Conservation (phyloP, 92 coral and sea anemone species). For the Palythoa grandiflora region DNA sequence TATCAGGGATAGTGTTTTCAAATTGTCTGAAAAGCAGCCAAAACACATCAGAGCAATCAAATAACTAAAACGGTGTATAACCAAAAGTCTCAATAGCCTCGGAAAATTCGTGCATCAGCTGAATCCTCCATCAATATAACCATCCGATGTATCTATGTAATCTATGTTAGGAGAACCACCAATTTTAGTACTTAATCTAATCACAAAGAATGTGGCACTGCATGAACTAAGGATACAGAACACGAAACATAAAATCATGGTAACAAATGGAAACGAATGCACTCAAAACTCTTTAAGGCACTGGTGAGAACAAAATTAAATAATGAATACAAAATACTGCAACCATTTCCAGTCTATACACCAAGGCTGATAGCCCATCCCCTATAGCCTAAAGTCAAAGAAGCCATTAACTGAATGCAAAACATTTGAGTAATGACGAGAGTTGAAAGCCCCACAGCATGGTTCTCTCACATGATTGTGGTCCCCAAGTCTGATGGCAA, state of each 20-base stretch:
- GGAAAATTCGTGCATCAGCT: conserved; percentile 1
- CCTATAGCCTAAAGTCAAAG: not conserved
- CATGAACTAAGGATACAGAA: not conserved
- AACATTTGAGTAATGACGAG: conserved; percentile 28
- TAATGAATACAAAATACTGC: conserved; percentile 25
- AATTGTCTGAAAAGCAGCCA: not conserved
- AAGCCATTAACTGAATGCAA: conserved; percentile 28
- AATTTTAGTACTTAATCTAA: not conserved
- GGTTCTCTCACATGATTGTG: conserved; percentile 40
- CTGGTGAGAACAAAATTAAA: conserved; percentile 5
- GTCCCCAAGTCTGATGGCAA: conserved; percentile 27
- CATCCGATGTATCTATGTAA: conserved; percentile 1
- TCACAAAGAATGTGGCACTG: not conserved
- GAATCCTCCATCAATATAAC: no score
- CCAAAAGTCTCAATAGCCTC: conserved; percentile 7
- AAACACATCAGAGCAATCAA: not conserved
- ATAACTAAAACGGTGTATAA: conserved; percentile 5
- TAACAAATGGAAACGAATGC: not conserved
- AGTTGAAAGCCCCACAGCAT: conserved; percentile 20
- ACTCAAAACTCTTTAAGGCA: conserved; percentile 31
- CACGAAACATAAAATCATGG: not conserved
- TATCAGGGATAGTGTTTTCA: not conserved
- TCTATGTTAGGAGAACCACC: conserved; percentile 19
- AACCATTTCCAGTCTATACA: conserved; percentile 23
- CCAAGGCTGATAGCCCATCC: conserved; percentile 35